Percentiles rank a stretch among this genome's conserved stretches.
Evolutionary conservation across 2,797 vertebrate genomes (phyloP).

Genomic region (Lepus townsendii): DNA sequence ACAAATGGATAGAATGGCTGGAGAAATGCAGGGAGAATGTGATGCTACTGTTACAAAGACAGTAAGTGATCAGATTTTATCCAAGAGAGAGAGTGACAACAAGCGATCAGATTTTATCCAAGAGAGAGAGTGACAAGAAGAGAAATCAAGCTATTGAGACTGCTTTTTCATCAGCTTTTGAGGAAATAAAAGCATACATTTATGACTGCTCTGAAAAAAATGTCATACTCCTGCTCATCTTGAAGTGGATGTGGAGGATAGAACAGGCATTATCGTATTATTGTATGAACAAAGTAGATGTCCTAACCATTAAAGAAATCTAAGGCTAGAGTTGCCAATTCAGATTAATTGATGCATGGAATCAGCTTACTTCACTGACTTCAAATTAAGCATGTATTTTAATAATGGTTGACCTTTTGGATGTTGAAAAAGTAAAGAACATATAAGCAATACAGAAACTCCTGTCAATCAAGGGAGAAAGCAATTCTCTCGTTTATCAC

Average conservation of each 20-base stretch:
- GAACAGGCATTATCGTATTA: background rate
- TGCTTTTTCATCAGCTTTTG: background rate
- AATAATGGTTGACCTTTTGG: slow-evolving; percentile 35
- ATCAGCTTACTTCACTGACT: slow-evolving; percentile 38
- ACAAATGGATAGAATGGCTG: background rate
- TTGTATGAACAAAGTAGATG: background rate
- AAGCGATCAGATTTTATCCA: background rate
- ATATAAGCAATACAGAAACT: background rate
- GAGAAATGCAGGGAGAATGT: background rate
- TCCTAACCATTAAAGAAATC: slow-evolving; percentile 49
- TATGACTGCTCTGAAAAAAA: slow-evolving; percentile 6
- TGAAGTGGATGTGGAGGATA: slow-evolving; percentile 20
- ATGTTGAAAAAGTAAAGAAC: slow-evolving; percentile 3
- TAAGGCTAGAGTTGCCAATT: background rate
- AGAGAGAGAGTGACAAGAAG: background rate
- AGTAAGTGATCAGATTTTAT: background rate
- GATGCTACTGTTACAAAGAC: background rate
- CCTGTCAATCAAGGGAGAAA: background rate
- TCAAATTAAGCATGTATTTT: slow-evolving; percentile 40
- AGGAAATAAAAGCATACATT: background rate
- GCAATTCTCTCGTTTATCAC: background rate
- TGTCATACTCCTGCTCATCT: background rate
- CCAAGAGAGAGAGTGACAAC: background rate
- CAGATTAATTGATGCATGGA: slow-evolving; percentile 19
- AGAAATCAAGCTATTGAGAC: background rate